Conservation (phyloP, 2,888 invertebrate species). For the Cheilosia soror region DNA sequence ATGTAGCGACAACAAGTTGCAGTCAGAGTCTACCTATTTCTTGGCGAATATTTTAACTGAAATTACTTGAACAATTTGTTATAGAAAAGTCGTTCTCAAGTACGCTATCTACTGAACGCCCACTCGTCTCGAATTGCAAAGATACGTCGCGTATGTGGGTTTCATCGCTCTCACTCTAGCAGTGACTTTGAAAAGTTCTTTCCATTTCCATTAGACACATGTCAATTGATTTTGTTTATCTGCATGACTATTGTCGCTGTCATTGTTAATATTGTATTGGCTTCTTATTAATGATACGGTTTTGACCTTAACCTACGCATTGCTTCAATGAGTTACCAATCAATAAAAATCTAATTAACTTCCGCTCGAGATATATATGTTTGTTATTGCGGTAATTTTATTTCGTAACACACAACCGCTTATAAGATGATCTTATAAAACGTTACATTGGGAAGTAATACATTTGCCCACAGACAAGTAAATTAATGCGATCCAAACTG, state of each 20-base stretch:
- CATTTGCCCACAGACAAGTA: not conserved
- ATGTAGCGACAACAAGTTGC: slow-evolving; percentile 23
- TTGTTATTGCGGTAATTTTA: not conserved
- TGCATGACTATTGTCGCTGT: slow-evolving; percentile 13
- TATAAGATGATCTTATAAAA: not conserved
- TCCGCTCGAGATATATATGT: slow-evolving; percentile 34
- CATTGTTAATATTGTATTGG: slow-evolving; percentile 1
- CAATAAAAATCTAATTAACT: slow-evolving; percentile 20
- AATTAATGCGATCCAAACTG: slow-evolving; percentile 10
- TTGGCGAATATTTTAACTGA: slow-evolving; percentile 17
- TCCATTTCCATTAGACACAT: slow-evolving; percentile 25
- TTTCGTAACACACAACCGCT: slow-evolving; percentile 5
- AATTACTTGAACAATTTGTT: slow-evolving; percentile 25
- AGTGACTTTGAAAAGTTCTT: slow-evolving; percentile 17
- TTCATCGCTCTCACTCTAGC: slow-evolving; percentile 1
- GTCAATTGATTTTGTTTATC: slow-evolving; percentile 1
- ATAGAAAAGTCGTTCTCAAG: slow-evolving; percentile 38
- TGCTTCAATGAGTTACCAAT: slow-evolving; percentile 37
- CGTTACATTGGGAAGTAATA: not conserved
- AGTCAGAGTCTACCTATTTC: not conserved
- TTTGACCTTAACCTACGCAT: slow-evolving; percentile 44
- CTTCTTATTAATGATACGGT: slow-evolving; percentile 29
- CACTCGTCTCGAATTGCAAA: slow-evolving; percentile 48
- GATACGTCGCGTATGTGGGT: slow-evolving; percentile 14
- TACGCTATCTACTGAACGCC: slow-evolving; percentile 30